phyloP scores from a whole-genome alignment of 2,888 invertebrate species.

The Diloba caeruleocephala region DNA sequence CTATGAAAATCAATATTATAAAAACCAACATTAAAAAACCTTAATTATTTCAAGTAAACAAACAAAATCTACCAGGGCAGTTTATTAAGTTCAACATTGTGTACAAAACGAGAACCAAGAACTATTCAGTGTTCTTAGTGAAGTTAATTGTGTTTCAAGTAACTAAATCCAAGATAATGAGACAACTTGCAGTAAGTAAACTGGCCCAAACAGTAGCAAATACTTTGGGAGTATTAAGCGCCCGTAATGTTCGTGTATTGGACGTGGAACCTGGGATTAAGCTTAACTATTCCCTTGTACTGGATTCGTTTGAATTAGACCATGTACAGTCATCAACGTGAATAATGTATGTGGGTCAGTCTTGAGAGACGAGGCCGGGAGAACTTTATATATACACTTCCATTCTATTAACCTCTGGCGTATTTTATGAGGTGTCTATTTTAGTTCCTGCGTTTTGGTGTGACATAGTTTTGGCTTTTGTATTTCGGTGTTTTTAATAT shows the following conservation, averaged over 20 bases:
- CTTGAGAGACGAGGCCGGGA: slow-evolving; percentile 1
- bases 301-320: slow-evolving; percentile 31
- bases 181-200: slow-evolving; percentile 63
- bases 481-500: neutral
- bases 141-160: slow-evolving; percentile 67
- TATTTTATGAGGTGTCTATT: slow-evolving; percentile 17
- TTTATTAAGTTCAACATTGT: slow-evolving; percentile 39
- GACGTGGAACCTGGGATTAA: slow-evolving; percentile 33
- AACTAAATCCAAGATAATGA: slow-evolving; percentile 71
- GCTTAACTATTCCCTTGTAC: slow-evolving; percentile 29
- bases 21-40: too few species aligned
- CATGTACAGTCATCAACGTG: slow-evolving; percentile 19
- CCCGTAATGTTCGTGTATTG: slow-evolving; percentile 44
- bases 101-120: slow-evolving; percentile 42
- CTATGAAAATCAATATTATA: too few species aligned
- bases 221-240: slow-evolving; percentile 54
- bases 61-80: neutral
- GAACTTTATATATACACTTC: slow-evolving; percentile 4
- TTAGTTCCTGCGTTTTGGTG: neutral
- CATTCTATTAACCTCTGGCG: slow-evolving; percentile 2
- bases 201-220: slow-evolving; percentile 51
- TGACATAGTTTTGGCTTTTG: neutral
- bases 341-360: slow-evolving; percentile 12
- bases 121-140: slow-evolving; percentile 52
- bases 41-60: neutral